phyloP scores from a whole-genome alignment of 2,888 invertebrate species.

The Drosophila paramelanica region DNA sequence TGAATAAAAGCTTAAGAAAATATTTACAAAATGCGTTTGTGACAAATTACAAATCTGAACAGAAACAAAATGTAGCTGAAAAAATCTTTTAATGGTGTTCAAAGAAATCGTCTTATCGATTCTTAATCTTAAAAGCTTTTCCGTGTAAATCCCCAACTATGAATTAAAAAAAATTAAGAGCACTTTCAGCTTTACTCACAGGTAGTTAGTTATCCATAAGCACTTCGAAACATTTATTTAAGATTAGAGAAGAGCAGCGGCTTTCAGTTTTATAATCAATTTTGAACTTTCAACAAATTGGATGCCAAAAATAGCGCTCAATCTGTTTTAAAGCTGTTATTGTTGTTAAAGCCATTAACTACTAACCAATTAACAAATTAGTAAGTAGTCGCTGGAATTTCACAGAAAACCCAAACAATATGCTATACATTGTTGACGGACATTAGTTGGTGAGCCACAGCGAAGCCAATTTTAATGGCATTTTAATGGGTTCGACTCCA shows the following conservation, averaged over 20 bases:
- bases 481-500: conserved; percentile 63
- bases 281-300: conserved; percentile 9
- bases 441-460: conserved; percentile 41
- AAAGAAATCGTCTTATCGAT: conserved; percentile 16
- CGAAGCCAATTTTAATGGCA: conserved; percentile 67
- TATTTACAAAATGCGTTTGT: background rate
- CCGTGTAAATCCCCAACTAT: background rate
- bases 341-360: conserved; percentile 28
- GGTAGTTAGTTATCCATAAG: background rate
- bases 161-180: conserved; percentile 1
- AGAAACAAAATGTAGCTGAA: background rate
- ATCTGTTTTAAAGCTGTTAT: conserved; percentile 26
- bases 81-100: background rate
- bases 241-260: background rate
- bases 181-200: conserved; percentile 3
- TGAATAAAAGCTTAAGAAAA: background rate
- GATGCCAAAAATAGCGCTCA: conserved; percentile 24
- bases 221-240: conserved; percentile 3
- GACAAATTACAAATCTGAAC: conserved; percentile 2
- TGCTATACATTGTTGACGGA: conserved; percentile 48
- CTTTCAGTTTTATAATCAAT: conserved; percentile 11
- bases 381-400: conserved; percentile 20
- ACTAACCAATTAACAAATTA: conserved; percentile 42
- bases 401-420: conserved; percentile 24
- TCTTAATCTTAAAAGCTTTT: conserved; percentile 32